Base-by-base conservation (phyloP, 2,797 vertebrate species). In the Lophotriccus pileatus region DNA sequence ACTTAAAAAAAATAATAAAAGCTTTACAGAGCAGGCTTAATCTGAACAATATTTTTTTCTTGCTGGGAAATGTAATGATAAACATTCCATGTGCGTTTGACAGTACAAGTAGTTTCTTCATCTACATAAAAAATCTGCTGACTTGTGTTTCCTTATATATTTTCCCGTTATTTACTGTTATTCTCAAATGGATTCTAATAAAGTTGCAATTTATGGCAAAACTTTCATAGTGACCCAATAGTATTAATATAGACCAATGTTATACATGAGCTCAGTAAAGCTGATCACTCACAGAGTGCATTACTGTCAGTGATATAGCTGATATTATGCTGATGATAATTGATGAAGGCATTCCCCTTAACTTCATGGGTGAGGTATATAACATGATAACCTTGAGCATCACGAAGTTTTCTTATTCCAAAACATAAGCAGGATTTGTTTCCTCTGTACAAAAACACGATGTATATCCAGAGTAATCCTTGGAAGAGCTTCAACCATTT, bases 1-100 rank as follows among this genome's bases (percentile, higher is more conserved):
- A 88, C 83, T 95, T 15, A 22, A 41, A 67, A 81, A 91, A 76
- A 93, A 79, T 75, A 95, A 91, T 86, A 84, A 91, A 93, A 91
- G 50, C 41, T 70, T 91, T 95, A 78, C 73, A 89, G 25, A 37
- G n/a, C 43, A 69, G 39, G 46, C 47, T 81, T 94, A 84, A 93
- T 62, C 73, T 90, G 36, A 81, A 44, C 47, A 24, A 39, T 52
- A 25, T 55, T 69, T 89, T 83, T 81, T 84, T 49, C 70, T 77
- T 32, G 28, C 56, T 70, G 46, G 47, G 56, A 90, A 91, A 69
- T 36, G 15, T 30, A 90, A 88, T 36, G 28, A 70, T 79, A 63
- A 12, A 44, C 10, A 41, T 62, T 82, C 66, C 73, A 5, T 6
- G 12, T 24, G 49, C 10, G 2, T 46, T 30, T 62, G 52, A 74